Percentiles rank a stretch among this genome's conserved stretches.
phyloP scores from a whole-genome alignment of 2,888 invertebrate genomes.

The Agrotis puta region DNA sequence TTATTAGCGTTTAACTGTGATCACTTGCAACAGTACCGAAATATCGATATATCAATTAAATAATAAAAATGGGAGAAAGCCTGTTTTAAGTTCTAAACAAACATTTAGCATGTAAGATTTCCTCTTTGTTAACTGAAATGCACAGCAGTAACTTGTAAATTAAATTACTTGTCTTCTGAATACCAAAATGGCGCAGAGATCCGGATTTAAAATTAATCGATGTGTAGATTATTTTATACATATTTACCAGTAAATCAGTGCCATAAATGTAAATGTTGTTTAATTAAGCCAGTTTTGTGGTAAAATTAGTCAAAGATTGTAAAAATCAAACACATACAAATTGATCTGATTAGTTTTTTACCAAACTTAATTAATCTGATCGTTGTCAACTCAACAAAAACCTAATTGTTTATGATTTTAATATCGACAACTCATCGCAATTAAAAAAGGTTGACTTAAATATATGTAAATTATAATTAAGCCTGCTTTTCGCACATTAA shows the following conservation, averaged over 20 bases:
- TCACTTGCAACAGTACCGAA: too few relatives aligned
- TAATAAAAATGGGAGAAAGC: too few relatives aligned
- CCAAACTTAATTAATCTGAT: slow-evolving; percentile 23
- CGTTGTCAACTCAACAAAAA: slow-evolving; percentile 23
- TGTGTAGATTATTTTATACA: neutral
- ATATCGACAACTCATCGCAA: neutral
- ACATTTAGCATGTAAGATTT: too few relatives aligned
- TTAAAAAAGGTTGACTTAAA: slow-evolving; percentile 29
- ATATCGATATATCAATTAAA: too few relatives aligned
- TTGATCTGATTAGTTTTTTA: slow-evolving; percentile 37
- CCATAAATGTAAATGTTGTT: slow-evolving; percentile 16
- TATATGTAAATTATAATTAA: slow-evolving; percentile 18
- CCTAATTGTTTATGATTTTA: slow-evolving; percentile 3
- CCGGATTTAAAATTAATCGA: neutral
- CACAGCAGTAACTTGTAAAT: too few relatives aligned
- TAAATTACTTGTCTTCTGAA: neutral
- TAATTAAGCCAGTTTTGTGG: slow-evolving; percentile 4
- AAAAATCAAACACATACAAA: slow-evolving; percentile 24
- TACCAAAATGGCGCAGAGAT: neutral
- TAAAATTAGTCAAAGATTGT: slow-evolving; percentile 10
- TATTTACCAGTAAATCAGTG: neutral
- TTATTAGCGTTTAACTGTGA: too few relatives aligned
- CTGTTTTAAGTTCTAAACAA: too few relatives aligned
- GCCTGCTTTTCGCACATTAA: slow-evolving; percentile 7
- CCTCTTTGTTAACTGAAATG: too few relatives aligned